Conservation (phyloP, 2,888 invertebrate genomes). For the Sycophila texana region DNA sequence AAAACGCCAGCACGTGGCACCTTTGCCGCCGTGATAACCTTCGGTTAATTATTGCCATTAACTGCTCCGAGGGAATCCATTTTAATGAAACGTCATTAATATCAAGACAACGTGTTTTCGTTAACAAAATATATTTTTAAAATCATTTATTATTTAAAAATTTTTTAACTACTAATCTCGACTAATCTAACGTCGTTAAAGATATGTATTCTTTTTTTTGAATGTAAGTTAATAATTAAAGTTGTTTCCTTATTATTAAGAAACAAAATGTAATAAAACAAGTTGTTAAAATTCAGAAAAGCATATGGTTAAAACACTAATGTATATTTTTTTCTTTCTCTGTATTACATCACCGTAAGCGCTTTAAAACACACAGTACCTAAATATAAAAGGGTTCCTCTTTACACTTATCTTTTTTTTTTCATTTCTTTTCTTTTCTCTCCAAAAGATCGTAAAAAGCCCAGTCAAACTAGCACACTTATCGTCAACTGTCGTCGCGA, state of each 20-base stretch:
- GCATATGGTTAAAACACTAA: too few relatives aligned
- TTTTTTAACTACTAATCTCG: too few relatives aligned
- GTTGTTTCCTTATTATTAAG: neutral
- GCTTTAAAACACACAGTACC: too few relatives aligned
- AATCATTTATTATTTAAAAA: too few relatives aligned
- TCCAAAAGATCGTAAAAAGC: neutral
- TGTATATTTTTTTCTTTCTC: neutral
- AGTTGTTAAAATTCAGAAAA: neutral
- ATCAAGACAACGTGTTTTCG: neutral
- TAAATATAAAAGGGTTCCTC: neutral
- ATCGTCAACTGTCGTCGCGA: conserved; percentile 35
- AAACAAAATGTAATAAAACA: neutral
- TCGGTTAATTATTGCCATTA: neutral
- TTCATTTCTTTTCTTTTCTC: too few relatives aligned
- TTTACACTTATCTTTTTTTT: neutral
- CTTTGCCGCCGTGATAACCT: neutral
- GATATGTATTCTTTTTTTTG: neutral
- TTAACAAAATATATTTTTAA: neutral
- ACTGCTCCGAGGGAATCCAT: neutral
- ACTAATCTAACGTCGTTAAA: too few relatives aligned
- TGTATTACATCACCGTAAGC: neutral
- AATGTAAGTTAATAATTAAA: neutral
- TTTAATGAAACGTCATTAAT: neutral
- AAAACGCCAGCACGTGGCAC: neutral
- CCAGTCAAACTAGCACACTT: conserved; percentile 39